phyloP scores from a whole-genome alignment of 2,113 vertebrate genomes.

The Colossoma macropomum region DNA sequence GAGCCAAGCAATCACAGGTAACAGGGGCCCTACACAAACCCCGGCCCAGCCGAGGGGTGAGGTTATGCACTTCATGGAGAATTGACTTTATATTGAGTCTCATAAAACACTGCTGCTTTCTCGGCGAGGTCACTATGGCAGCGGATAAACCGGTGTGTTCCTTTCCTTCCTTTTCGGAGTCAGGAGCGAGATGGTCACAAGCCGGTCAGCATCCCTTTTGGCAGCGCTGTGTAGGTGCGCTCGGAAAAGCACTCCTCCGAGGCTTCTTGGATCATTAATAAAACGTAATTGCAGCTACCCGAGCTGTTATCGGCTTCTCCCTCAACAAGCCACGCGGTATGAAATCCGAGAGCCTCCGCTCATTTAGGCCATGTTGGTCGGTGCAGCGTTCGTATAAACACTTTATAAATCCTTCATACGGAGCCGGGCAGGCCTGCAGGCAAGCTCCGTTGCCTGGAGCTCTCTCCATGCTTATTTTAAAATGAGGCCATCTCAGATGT shows the following conservation, averaged over 20 bases:
- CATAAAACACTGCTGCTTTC: constrained; percentile 55
- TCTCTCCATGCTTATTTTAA: constrained; percentile 66
- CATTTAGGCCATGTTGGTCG: constrained; percentile 61
- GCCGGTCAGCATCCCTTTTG: constrained; percentile 52
- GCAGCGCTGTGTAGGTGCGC: constrained; percentile 42
- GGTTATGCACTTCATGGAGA: constrained; percentile 57
- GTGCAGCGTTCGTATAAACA: constrained; percentile 70
- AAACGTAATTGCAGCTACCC: constrained; percentile 69
- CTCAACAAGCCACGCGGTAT: constrained; percentile 64
- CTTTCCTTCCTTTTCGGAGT: constrained; percentile 35
- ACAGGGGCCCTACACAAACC: constrained; percentile 50
- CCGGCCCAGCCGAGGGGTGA: constrained; percentile 11
- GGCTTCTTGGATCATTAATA: constrained; percentile 71
- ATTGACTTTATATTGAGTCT: constrained; percentile 61
- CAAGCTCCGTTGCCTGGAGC: constrained; percentile 22
- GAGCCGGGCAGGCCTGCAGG: neutral
- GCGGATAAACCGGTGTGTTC: constrained; percentile 55
- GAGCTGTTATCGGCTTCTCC: constrained; percentile 73
- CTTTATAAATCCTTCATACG: constrained; percentile 70
- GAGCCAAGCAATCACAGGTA: constrained; percentile 54
- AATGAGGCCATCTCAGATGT: constrained; percentile 70
- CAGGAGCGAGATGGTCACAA: constrained; percentile 44
- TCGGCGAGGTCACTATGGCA: constrained; percentile 56
- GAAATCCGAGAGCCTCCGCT: constrained; percentile 66
- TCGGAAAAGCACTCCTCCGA: constrained; percentile 34